Evolutionary conservation across 2,797 vertebrate genomes (phyloP), one percentile per base, ranked within the genome.

Genomic region (Morus bassanus): DNA sequence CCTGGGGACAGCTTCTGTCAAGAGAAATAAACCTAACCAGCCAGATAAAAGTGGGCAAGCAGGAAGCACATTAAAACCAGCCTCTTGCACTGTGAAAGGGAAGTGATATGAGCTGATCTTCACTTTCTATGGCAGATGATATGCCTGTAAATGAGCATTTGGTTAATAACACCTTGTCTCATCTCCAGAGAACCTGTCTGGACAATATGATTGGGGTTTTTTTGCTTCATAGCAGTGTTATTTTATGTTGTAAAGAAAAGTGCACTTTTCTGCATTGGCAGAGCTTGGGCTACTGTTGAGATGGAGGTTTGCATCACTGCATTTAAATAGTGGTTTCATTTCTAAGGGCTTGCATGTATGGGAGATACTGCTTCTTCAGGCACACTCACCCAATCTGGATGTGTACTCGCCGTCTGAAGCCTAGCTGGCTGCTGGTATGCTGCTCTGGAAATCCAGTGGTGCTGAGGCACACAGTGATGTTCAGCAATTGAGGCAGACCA

Each of bases 11-110:
- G 61, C 28, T 94, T 77, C 95, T 93, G 79, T 88, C 87, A 80
- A 51, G 88, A 88, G 76, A 93, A 91, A 95, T 92, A 91, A 92
- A 81, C 27, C 27, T 91, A 57, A 59, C 35, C 43, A 88, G 50
- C 15, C 85, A 92, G 91, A 93, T 84, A 93, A 84, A 91, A 90
- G 60, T 72, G 53, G 80, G 61, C 65, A 86, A 86, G 83, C 57
- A 81, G 73, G 76, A 91, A 86, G 85, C 65, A 81, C 95, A 70
- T 91, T 96, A 95, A 91, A 94, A 30, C 37, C 43, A 95, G 60
- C 53, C 68, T 68, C 88, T 81, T 91, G 70, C 57, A n/a, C 41
- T 25, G 61, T 65, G 82, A 90, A 91, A 83, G 43, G 46, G 13
- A 88, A 90, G 61, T 25, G 79, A 85, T 88, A 88, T 51, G 57